Conservation (phyloP, 92 coral and sea anemone species). For the Bergia sp. region DNA sequence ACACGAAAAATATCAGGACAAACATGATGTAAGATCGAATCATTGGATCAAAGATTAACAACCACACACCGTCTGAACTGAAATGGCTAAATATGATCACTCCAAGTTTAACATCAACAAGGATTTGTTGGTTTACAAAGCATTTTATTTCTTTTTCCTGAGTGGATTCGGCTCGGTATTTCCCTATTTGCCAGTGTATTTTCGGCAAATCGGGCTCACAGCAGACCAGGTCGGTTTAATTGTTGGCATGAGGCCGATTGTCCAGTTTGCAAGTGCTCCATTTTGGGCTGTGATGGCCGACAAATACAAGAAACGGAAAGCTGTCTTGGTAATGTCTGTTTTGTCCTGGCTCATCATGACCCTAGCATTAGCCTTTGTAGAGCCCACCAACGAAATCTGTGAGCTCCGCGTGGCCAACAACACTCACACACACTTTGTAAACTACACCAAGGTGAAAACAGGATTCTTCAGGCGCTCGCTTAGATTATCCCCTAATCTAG, state of each 20-base stretch:
- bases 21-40: not conserved
- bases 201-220: conserved; percentile 96
- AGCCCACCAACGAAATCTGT: conserved; percentile 95
- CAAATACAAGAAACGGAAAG: conserved; percentile 88
- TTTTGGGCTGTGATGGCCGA: conserved; percentile 99
- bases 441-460: conserved; percentile 93
- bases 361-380: conserved; percentile 89
- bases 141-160: conserved; percentile 93
- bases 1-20: conserved; percentile 8
- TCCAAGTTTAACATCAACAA: conserved; percentile 77
- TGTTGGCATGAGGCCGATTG: conserved; percentile 95
- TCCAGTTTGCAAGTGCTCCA: conserved; percentile 99
- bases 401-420: conserved; percentile 80
- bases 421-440: conserved; percentile 66
- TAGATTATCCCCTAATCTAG: not conserved
- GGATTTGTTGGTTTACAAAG: conserved; percentile 88
- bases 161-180: conserved; percentile 91
- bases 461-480: conserved; percentile 92
- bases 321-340: conserved; percentile 92
- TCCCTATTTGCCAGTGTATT: conserved; percentile 94
- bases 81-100: conserved; percentile 51
- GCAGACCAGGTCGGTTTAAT: conserved; percentile 95
- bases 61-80: conserved; percentile 3
- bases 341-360: conserved; percentile 98
- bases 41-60: conserved; percentile 8